phyloP scores from a whole-genome alignment of 2,113 vertebrate species.

The Triplophysa dalaica region DNA sequence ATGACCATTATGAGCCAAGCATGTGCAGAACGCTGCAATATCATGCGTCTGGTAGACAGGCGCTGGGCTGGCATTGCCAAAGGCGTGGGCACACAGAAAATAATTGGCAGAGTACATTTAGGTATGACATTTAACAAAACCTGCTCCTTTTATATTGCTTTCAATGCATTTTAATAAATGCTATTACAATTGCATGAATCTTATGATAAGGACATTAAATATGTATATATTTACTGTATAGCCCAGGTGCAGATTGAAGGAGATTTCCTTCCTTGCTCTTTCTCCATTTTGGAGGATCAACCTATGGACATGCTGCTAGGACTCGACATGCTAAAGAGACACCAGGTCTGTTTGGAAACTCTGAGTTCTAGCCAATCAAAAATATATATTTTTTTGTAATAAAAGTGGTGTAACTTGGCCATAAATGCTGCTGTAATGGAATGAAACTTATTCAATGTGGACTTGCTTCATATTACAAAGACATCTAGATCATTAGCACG shows the following conservation, averaged over 20 bases:
- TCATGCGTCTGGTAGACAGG: conserved; percentile 96
- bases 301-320: conserved; percentile 99
- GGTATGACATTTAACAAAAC: conserved; percentile 68
- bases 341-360: conserved; percentile 81
- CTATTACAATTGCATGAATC: too few relatives aligned
- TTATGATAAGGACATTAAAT: too few relatives aligned
- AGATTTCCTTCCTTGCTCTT: conserved; percentile 95
- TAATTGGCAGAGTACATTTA: conserved; percentile 96
- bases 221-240: conserved; percentile 61
- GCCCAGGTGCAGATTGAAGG: conserved; percentile 99
- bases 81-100: conserved; percentile 97
- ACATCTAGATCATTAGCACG: background rate
- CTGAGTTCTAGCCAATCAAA: background rate
- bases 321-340: conserved; percentile 97
- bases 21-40: conserved; percentile 96
- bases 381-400: conserved; percentile 3
- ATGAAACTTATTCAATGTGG: background rate
- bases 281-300: conserved; percentile 97
- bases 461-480: background rate
- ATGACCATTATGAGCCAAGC: conserved; percentile 99
- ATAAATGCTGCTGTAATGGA: conserved; percentile 2
- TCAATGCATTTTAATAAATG: too few relatives aligned
- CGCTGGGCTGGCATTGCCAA: conserved; percentile 98
- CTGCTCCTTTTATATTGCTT: background rate
- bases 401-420: background rate